A percentile compares a stretch with the other conserved stretches of the same genome.
Evolutionary conservation across 2,888 invertebrate species (phyloP).

Genomic region (Teleogryllus oceanicus): DNA sequence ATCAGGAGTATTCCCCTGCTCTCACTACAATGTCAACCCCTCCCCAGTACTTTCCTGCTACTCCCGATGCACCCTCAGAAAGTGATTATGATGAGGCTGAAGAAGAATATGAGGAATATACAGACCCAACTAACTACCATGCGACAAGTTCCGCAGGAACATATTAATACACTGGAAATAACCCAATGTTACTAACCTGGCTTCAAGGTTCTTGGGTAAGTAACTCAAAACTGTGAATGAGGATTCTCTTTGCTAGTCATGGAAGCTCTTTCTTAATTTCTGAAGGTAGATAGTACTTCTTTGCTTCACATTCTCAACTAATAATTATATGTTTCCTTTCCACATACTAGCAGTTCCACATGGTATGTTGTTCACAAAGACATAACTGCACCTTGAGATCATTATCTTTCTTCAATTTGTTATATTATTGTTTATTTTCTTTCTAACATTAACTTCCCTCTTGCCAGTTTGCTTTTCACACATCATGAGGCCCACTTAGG

Average conservation of each 20-base stretch:
- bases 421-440: too few relatives aligned
- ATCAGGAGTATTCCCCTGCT: slow-evolving; percentile 36
- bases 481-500: too few relatives aligned
- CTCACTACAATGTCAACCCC: slow-evolving; percentile 38
- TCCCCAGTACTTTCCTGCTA: slow-evolving; percentile 54
- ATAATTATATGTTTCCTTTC: too few relatives aligned
- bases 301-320: not conserved
- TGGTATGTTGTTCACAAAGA: too few relatives aligned
- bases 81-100: slow-evolving; percentile 52
- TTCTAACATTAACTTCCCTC: too few relatives aligned
- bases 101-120: slow-evolving; percentile 60
- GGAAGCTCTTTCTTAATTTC: too few relatives aligned
- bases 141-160: slow-evolving; percentile 35
- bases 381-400: too few relatives aligned
- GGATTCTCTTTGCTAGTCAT: too few relatives aligned
- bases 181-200: slow-evolving; percentile 30
- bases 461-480: too few relatives aligned
- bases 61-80: slow-evolving; percentile 44
- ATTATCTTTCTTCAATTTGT: too few relatives aligned
- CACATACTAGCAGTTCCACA: too few relatives aligned
- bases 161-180: slow-evolving; percentile 31
- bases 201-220: slow-evolving; percentile 28
- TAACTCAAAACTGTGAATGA: not conserved
- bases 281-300: not conserved
- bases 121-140: slow-evolving; percentile 46